Percentiles rank a stretch among this genome's conserved stretches.
Conservation (phyloP, 53 echinoderm and acorn worm species). For the Arbacia lixula region DNA sequence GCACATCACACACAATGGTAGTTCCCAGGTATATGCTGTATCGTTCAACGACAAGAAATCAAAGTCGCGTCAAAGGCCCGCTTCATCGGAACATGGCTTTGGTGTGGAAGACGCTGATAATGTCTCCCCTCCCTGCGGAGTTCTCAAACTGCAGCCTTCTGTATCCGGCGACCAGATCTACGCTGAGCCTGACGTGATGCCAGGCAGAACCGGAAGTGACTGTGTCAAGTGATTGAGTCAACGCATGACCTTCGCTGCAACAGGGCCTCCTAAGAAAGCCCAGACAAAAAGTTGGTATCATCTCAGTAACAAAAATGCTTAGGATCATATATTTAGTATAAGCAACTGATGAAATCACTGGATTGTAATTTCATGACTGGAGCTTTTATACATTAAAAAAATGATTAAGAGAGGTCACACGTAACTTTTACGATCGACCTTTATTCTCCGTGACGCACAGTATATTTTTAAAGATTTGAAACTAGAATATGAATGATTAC, state of each 20-base stretch:
- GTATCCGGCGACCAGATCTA: slow-evolving; percentile 14
- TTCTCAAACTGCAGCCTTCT: slow-evolving; percentile 1
- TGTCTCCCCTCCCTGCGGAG: slow-evolving; percentile 6
- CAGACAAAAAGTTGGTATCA: too few relatives aligned
- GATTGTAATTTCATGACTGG: not conserved
- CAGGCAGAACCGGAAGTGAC: not conserved
- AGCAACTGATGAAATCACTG: not conserved
- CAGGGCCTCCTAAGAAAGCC: not conserved
- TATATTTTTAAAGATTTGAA: too few relatives aligned
- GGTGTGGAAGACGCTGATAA: not conserved
- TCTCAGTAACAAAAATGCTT: too few relatives aligned
- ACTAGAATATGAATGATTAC: too few relatives aligned
- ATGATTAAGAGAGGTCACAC: too few relatives aligned
- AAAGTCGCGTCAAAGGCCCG: too few relatives aligned
- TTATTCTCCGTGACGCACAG: too few relatives aligned
- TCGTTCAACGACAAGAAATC: too few relatives aligned
- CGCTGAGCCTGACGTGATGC: slow-evolving; percentile 26
- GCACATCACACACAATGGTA: not conserved
- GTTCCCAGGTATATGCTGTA: too few relatives aligned
- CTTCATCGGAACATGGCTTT: not conserved
- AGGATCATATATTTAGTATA: too few relatives aligned
- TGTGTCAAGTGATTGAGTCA: slow-evolving; percentile 1
- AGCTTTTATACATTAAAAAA: too few relatives aligned
- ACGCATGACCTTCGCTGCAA: not conserved
- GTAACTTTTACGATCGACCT: too few relatives aligned